Conservation (phyloP, 2,113 vertebrate genomes). For the Bucco capensis region DNA sequence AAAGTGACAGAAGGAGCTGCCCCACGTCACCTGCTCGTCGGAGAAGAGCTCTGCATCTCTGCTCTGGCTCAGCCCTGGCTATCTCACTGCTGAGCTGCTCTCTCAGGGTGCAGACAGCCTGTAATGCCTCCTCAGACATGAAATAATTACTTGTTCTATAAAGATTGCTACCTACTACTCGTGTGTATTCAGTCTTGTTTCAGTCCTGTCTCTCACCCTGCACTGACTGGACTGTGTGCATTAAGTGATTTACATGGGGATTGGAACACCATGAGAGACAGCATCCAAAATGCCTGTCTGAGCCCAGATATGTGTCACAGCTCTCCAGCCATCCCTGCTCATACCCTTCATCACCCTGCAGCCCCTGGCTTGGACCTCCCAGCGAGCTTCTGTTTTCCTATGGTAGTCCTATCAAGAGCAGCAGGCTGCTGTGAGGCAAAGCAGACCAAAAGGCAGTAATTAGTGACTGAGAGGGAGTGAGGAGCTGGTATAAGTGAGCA, state of each 20-base stretch:
- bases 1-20: neutral
- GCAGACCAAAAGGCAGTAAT: neutral
- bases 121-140: neutral
- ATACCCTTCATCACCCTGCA: neutral
- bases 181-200: neutral
- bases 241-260: neutral
- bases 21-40: fast-evolving
- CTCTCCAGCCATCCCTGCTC: neutral
- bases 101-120: neutral
- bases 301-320: neutral
- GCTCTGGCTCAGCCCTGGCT: neutral
- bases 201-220: neutral
- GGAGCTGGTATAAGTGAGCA: neutral
- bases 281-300: neutral
- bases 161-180: neutral
- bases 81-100: neutral
- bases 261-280: neutral
- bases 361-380: fast-evolving
- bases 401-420: fast-evolving
- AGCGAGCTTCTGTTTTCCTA: neutral
- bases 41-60: neutral
- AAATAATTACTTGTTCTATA: neutral
- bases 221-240: neutral
- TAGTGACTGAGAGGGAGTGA: neutral
- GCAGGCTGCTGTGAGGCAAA: neutral